These are phyloP conservation scores for Mythimna impura DNA, from an alignment of 2,888 invertebrate species.

Conservation along the genomic window DNA sequence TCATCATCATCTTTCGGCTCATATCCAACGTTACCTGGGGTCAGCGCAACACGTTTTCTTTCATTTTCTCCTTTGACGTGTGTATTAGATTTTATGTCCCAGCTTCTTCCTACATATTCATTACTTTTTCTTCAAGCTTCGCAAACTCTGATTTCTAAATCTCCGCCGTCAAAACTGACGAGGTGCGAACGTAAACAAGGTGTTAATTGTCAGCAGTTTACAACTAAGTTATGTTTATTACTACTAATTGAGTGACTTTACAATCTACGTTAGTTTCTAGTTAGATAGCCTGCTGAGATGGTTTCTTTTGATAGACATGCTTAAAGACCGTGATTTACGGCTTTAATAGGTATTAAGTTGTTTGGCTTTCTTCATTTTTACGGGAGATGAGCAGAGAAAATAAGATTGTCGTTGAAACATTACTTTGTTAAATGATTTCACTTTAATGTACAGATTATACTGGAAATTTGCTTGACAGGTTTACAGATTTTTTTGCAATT, in stretches of 20 bases:
- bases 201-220: constrained; percentile 41
- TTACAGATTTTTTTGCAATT: no score
- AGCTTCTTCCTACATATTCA: not conserved
- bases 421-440: constrained; percentile 12
- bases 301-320: constrained; percentile 47
- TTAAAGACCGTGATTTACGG: constrained; percentile 2
- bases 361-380: constrained; percentile 38
- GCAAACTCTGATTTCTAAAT: constrained; percentile 26
- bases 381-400: constrained; percentile 8
- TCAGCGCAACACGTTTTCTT: not conserved
- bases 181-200: constrained; percentile 31
- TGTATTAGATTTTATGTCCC: not conserved
- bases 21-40: not conserved
- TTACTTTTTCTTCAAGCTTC: constrained; percentile 10
- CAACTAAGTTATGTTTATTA: constrained; percentile 8
- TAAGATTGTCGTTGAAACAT: not conserved
- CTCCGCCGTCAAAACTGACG: constrained; percentile 7
- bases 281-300: constrained; percentile 13
- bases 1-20: not conserved
- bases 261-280: constrained; percentile 19
- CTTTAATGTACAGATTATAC: constrained; percentile 6
- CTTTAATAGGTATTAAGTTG: not conserved
- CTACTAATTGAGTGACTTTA: constrained; percentile 24
- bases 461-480: not conserved
- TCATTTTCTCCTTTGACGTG: not conserved